Evolutionary conservation across 2,888 invertebrate genomes (phyloP).

Genomic region (Cryptocephalus moraei): DNA sequence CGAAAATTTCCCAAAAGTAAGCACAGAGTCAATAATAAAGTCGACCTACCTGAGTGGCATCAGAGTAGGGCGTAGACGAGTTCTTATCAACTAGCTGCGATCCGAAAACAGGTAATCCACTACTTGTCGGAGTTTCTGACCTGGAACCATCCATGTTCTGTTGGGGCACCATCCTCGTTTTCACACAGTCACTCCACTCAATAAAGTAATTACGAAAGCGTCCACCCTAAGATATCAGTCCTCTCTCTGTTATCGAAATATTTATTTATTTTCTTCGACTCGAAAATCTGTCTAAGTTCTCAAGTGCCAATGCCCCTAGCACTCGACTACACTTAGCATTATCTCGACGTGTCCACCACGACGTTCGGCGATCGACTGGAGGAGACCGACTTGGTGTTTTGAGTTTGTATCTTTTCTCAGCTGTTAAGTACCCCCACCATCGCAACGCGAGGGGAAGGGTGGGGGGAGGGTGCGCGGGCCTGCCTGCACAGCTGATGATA

Average conservation of each 20-base stretch:
- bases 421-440: slow-evolving; percentile 31
- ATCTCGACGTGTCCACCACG: slow-evolving; percentile 28
- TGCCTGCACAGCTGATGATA: slow-evolving; percentile 28
- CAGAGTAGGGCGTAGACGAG: slow-evolving; percentile 92
- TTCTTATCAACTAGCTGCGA: slow-evolving; percentile 84
- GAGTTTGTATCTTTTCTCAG: slow-evolving; percentile 38
- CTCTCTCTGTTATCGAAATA: too few species aligned
- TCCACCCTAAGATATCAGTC: too few species aligned
- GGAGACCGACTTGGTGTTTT: slow-evolving; percentile 43
- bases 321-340: slow-evolving; percentile 33
- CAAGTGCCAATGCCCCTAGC: slow-evolving; percentile 26
- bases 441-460: slow-evolving; percentile 9
- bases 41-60: slow-evolving; percentile 86
- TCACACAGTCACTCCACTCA: slow-evolving; percentile 7
- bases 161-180: slow-evolving; percentile 60
- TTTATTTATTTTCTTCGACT: slow-evolving; percentile 3
- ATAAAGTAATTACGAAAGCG: too few species aligned
- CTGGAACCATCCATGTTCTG: slow-evolving; percentile 43
- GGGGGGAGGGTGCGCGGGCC: slow-evolving; percentile 23
- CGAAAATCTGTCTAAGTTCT: slow-evolving; percentile 29
- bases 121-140: slow-evolving; percentile 42
- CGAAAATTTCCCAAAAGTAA: too few species aligned
- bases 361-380: slow-evolving; percentile 47
- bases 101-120: slow-evolving; percentile 65
- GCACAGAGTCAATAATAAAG: slow-evolving; percentile 3